These are phyloP conservation scores for Caenorhabditis macrosperma DNA, from an alignment of 2,888 invertebrate genomes.

Conservation along the genomic window DNA sequence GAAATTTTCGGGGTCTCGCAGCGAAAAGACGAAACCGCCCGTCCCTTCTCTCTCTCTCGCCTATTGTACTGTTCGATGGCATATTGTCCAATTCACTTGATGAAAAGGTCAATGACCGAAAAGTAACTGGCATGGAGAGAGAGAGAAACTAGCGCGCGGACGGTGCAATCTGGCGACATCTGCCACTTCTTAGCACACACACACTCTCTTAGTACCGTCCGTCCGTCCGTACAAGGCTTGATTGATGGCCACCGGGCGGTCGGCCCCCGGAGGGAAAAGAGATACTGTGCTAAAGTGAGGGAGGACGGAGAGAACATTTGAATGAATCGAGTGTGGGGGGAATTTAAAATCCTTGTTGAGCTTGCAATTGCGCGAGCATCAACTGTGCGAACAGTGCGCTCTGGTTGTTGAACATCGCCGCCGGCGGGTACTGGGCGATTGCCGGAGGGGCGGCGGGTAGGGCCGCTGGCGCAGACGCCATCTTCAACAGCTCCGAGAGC, in stretches of 20 bases:
- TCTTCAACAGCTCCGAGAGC: slow-evolving; percentile 37
- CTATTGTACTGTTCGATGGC: neutral
- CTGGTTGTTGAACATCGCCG: slow-evolving; percentile 19
- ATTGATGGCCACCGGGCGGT: slow-evolving; percentile 36
- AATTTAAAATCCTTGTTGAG: slow-evolving; percentile 44
- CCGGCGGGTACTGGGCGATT: slow-evolving; percentile 15
- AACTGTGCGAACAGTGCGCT: slow-evolving; percentile 44
- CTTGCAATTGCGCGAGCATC: slow-evolving; percentile 50
- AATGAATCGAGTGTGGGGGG: neutral
- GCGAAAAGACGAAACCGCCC: neutral
- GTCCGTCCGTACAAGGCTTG: slow-evolving; percentile 11
- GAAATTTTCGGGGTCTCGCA: neutral
- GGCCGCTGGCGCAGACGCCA: slow-evolving; percentile 9
- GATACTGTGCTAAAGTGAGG: slow-evolving; percentile 7
- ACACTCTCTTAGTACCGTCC: slow-evolving; percentile 19
- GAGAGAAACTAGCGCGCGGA: slow-evolving; percentile 8
- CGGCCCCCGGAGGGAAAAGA: no score
- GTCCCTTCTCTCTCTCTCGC: neutral
- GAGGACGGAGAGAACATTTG: slow-evolving; percentile 2
- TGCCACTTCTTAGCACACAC: slow-evolving; percentile 44
- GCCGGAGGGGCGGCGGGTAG: slow-evolving; percentile 1
- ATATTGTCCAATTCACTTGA: slow-evolving; percentile 56
- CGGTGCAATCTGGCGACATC: slow-evolving; percentile 56
- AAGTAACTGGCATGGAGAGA: slow-evolving; percentile 18
- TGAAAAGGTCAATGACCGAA: slow-evolving; percentile 57